phyloP scores from a whole-genome alignment of 2,888 invertebrate species.

The Enchytraeus crypticus region DNA sequence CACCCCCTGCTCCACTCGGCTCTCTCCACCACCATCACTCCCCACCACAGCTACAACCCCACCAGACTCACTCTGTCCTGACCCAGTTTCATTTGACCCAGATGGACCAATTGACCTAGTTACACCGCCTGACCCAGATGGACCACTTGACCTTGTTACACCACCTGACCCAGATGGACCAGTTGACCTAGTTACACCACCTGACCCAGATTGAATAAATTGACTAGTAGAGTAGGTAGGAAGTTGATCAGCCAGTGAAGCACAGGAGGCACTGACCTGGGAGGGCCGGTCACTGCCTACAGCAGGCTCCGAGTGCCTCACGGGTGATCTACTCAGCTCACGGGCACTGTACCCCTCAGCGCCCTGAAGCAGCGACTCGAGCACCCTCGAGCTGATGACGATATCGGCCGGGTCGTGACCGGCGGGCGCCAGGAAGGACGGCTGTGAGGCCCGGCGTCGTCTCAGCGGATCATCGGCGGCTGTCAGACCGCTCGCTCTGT shows the following conservation, averaged over 20 bases:
- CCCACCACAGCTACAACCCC: no score
- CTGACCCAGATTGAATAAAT: no score
- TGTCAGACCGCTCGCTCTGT: background rate
- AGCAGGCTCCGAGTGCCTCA: background rate
- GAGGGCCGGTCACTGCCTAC: background rate
- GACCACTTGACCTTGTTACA: background rate
- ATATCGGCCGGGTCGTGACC: conserved; percentile 15
- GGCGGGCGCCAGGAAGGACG: background rate
- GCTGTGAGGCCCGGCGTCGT: background rate
- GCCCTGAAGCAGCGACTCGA: conserved; percentile 23
- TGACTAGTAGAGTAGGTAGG: background rate
- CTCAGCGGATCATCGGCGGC: background rate
- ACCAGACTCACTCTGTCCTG: no score
- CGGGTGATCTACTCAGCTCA: background rate
- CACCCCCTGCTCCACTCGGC: background rate
- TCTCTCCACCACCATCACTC: no score
- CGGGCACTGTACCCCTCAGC: conserved; percentile 21
- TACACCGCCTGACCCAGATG: background rate
- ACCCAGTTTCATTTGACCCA: no score
- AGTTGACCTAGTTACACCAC: no score
- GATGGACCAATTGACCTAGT: background rate
- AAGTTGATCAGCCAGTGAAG: background rate
- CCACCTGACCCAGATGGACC: background rate
- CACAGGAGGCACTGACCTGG: background rate
- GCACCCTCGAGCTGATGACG: conserved; percentile 18